Percentiles rank a stretch among this genome's conserved stretches.
Evolutionary conservation across 2,888 invertebrate species (phyloP).

Genomic region (Nephrocerus scutellatus): DNA sequence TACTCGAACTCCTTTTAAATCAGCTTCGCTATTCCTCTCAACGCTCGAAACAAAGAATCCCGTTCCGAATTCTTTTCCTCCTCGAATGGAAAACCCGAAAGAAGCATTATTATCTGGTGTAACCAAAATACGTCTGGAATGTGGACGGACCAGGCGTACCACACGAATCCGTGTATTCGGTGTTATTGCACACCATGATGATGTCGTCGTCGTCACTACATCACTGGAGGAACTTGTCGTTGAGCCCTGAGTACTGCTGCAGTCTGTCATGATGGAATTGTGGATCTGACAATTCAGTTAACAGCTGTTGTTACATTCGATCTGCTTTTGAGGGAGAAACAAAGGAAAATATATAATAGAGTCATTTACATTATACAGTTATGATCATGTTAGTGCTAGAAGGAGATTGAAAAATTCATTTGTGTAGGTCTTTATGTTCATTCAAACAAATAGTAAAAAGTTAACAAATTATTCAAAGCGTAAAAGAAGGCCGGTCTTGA

Average conservation of each 20-base stretch:
- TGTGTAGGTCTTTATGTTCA: too few species aligned
- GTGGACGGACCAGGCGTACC: constrained; percentile 53
- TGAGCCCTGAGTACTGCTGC: constrained; percentile 46
- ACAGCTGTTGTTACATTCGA: too few species aligned
- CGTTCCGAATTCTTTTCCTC: constrained; percentile 84
- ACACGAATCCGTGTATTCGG: constrained; percentile 53
- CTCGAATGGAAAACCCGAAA: constrained; percentile 75
- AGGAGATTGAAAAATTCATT: too few species aligned
- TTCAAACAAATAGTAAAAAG: too few species aligned
- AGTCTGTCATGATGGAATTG: constrained; percentile 38
- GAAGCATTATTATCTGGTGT: constrained; percentile 55
- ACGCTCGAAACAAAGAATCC: constrained; percentile 89
- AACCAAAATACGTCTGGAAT: constrained; percentile 48
- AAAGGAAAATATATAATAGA: too few species aligned
- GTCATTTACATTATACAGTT: too few species aligned
- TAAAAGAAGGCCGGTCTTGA: too few species aligned
- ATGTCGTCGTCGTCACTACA: constrained; percentile 44
- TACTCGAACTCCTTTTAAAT: constrained; percentile 79
- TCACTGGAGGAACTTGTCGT: constrained; percentile 45
- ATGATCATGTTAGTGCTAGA: too few species aligned
- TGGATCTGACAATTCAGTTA: too few species aligned
- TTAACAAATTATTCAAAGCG: too few species aligned
- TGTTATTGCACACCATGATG: constrained; percentile 39
- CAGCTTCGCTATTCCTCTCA: constrained; percentile 79
- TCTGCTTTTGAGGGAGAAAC: too few species aligned